phyloP scores from a whole-genome alignment of 2,888 invertebrate genomes.

The Orgyia antiqua region DNA sequence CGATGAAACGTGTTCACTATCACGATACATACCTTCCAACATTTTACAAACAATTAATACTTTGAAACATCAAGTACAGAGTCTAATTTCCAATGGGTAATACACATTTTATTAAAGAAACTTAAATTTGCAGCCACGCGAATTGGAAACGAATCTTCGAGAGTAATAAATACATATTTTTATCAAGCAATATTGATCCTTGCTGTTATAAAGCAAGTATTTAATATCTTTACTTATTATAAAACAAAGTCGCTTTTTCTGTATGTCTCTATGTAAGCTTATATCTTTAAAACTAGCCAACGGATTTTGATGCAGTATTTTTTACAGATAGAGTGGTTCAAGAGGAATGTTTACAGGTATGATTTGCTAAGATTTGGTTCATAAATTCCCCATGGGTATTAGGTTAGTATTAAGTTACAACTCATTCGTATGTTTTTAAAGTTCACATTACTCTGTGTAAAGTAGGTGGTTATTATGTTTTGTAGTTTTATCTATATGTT shows the following conservation, averaged over 20 bases:
- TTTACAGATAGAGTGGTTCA: too few species aligned
- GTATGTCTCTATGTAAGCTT: too few species aligned
- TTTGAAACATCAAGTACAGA: constrained; percentile 19
- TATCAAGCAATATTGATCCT: constrained; percentile 44
- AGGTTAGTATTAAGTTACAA: too few species aligned
- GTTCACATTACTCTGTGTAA: constrained; percentile 31
- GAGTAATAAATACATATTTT: constrained; percentile 35
- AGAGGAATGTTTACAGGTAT: too few species aligned
- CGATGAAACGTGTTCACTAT: constrained; percentile 70
- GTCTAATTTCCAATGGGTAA: constrained; percentile 23
- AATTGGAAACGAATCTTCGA: constrained; percentile 62
- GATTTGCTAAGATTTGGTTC: too few species aligned
- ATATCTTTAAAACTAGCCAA: too few species aligned
- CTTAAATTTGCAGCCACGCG: constrained; percentile 73
- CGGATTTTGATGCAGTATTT: too few species aligned
- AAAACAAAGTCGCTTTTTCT: constrained; percentile 13
- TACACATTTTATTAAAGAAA: constrained; percentile 71
- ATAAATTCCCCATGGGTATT: too few species aligned
- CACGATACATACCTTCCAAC: constrained; percentile 70
- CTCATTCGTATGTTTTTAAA: constrained; percentile 27
- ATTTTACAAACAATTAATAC: constrained; percentile 29
- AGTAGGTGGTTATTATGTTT: constrained; percentile 31
- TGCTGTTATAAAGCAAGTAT: constrained; percentile 33
- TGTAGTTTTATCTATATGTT: constrained; percentile 46
- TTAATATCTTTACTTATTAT: constrained; percentile 15